Percentiles rank a stretch among this genome's conserved stretches.
These are phyloP conservation scores for Drosophila biarmipes DNA, from an alignment of 1,140 invertebrate genomes.

Conservation along the genomic window DNA sequence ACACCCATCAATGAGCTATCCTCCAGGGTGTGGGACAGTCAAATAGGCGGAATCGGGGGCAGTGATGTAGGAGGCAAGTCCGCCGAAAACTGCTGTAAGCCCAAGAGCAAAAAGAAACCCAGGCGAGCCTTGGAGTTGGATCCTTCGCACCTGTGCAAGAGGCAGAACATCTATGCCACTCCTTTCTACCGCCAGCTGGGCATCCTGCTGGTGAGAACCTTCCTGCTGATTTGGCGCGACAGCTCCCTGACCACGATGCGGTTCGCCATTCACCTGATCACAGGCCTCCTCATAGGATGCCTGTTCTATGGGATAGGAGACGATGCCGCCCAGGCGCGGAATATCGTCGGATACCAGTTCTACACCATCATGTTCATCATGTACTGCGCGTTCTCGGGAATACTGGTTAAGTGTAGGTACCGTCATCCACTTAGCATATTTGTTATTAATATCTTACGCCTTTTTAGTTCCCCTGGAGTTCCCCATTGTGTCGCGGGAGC, in stretches of 20 bases:
- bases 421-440: not conserved
- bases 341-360: conserved; percentile 92
- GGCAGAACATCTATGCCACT: conserved; percentile 85
- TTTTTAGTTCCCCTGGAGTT: conserved; percentile 94
- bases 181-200: conserved; percentile 88
- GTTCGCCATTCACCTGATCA: conserved; percentile 89
- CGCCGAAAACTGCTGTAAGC: conserved; percentile 56
- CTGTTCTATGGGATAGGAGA: conserved; percentile 93
- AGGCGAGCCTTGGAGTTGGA: conserved; percentile 64
- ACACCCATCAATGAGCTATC: conserved; percentile 72
- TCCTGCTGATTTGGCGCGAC: conserved; percentile 86
- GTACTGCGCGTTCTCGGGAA: conserved; percentile 94
- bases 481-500: conserved; percentile 92
- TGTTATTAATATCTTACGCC: conserved; percentile 36
- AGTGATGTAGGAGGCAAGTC: conserved; percentile 10
- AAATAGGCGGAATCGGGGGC: conserved; percentile 31
- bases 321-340: conserved; percentile 89
- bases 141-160: conserved; percentile 72
- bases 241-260: conserved; percentile 89
- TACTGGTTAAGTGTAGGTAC: conserved; percentile 94
- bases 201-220: conserved; percentile 88
- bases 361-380: conserved; percentile 94
- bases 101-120: conserved; percentile 68
- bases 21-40: conserved; percentile 66
- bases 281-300: conserved; percentile 91